Evolutionary conservation across 2,797 vertebrate genomes (phyloP), one percentile per base, ranked within the genome.

Genomic region (Phoeniculus purpureus): DNA sequence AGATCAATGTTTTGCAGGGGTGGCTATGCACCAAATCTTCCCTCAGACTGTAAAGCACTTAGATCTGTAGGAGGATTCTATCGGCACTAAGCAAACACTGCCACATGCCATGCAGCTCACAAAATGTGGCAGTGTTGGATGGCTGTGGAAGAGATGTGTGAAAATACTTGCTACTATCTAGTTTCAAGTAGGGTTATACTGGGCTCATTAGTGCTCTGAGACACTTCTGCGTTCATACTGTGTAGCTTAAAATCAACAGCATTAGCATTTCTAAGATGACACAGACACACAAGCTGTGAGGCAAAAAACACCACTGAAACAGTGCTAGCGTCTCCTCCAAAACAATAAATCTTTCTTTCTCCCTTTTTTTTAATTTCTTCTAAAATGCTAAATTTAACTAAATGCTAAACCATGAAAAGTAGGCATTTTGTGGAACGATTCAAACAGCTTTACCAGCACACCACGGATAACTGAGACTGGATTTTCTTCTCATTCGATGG

Each of bases 91-190:
- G 55, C 15, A 79, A 71, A 56, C 40, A 59, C 85, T 94, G 81
- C 19, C 67, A 81, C 48, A 43, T 61, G 70, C 34, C 75, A 65
- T 4, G 1, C 12, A 81, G 12, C 55, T 80, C 72, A 80, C 32
- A 80, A 75, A 92, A 85, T 55, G 48, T 85, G 77, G 66, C 31
- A 79, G 29, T 40, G 73, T 87, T 59, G 64, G 73, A 76, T 50
- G 52, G 22, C 26, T 70, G 66, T 62, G 40, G 26, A 75, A 78
- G 31, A 77, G 27, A 72, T 0, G 11, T 75, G 80, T n/a, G 82
- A 85, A 31, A 61, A 55, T 48, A 48, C 27, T 62, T 87, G 76
- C 22, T 77, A 16, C 56, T 40, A 40, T 56, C 13, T 50, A 54
- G 21, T 43, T 91, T 81, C 73, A 83, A 72, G n/a, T 4, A 61